Conservation (phyloP, 2,113 vertebrate species). For the Columba janthina region DNA sequence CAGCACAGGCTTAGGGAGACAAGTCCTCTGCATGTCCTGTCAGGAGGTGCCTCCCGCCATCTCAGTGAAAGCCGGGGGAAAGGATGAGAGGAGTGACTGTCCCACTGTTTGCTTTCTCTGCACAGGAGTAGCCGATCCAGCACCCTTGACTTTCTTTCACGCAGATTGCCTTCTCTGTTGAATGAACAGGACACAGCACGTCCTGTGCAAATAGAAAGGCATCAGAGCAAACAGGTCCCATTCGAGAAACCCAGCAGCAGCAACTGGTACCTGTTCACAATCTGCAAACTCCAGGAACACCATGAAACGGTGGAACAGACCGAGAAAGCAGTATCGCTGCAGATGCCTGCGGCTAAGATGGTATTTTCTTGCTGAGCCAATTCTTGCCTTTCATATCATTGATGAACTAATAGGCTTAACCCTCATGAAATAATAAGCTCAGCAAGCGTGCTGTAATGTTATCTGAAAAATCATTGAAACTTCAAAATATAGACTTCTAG, state of each 20-base stretch:
- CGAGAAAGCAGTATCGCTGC: background rate
- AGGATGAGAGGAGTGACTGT: background rate
- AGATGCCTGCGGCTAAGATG: background rate
- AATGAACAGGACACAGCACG: background rate
- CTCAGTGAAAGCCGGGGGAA: background rate
- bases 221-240: background rate
- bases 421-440: background rate
- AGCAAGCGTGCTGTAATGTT: background rate
- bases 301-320: background rate
- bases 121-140: background rate
- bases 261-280: background rate
- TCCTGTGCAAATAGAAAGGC: rapidly evolving
- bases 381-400: background rate
- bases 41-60: background rate
- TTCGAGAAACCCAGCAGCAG: background rate
- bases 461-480: background rate
- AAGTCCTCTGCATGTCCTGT: background rate
- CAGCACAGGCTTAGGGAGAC: background rate
- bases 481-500: background rate
- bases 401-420: background rate
- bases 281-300: background rate
- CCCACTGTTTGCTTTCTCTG: background rate
- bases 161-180: background rate
- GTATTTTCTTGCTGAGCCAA: background rate
- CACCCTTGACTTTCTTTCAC: background rate